A percentile compares a stretch with the other conserved stretches of the same genome.
These are phyloP conservation scores for Tipula helvola DNA, from an alignment of 2,888 invertebrate genomes.

Conservation along the genomic window DNA sequence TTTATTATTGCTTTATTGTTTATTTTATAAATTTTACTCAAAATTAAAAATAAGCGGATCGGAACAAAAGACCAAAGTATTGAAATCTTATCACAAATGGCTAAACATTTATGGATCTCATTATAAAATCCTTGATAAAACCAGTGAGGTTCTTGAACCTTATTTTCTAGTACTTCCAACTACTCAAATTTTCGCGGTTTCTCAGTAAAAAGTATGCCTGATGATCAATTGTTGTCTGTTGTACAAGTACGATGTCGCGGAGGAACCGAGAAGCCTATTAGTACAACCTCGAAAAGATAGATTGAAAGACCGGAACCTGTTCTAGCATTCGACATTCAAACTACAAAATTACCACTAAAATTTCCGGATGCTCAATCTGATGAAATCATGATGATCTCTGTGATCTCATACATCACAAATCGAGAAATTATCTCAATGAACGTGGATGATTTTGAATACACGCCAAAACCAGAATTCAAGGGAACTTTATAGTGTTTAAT, in stretches of 20 bases:
- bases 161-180: slow-evolving; percentile 83
- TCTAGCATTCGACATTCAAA: slow-evolving; percentile 96
- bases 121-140: no score
- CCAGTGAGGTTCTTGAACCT: slow-evolving; percentile 78
- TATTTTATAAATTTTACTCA: no score
- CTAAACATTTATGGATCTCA: slow-evolving; percentile 84
- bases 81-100: no score
- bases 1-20: no score
- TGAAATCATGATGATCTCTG: slow-evolving; percentile 99
- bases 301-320: slow-evolving; percentile 91
- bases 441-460: slow-evolving; percentile 96
- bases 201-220: slow-evolving; percentile 75
- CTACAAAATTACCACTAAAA: slow-evolving; percentile 93
- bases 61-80: no score
- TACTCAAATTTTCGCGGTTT: slow-evolving; percentile 78
- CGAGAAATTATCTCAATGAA: slow-evolving; percentile 90
- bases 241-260: slow-evolving; percentile 70
- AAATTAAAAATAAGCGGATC: no score
- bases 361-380: slow-evolving; percentile 92
- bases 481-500: slow-evolving; percentile 89
- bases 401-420: slow-evolving; percentile 99
- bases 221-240: slow-evolving; percentile 92
- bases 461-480: slow-evolving; percentile 95
- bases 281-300: slow-evolving; percentile 69
- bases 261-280: slow-evolving; percentile 50